phyloP scores from a whole-genome alignment of 2,888 invertebrate species.

The Trimorus sp. region DNA sequence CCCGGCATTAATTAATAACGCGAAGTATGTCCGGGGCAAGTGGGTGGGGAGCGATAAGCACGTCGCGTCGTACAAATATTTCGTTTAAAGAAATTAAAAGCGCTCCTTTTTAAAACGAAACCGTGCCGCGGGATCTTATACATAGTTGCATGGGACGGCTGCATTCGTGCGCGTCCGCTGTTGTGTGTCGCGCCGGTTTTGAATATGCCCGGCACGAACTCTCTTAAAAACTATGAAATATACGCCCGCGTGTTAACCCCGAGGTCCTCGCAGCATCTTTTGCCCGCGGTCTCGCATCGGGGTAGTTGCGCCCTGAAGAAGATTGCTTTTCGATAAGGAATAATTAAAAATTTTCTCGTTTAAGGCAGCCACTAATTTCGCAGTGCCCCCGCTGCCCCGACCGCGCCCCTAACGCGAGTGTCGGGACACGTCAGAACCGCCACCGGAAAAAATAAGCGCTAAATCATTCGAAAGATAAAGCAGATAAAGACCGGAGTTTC shows the following conservation, averaged over 20 bases:
- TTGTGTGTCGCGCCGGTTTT: slow-evolving; percentile 48
- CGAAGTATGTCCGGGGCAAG: no score
- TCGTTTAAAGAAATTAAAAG: no score
- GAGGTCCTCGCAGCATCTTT: slow-evolving; percentile 53
- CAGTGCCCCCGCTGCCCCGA: slow-evolving; percentile 70
- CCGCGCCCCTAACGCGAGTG: slow-evolving; percentile 63
- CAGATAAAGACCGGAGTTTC: slow-evolving; percentile 78
- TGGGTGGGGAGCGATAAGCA: no score
- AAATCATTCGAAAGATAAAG: slow-evolving; percentile 81
- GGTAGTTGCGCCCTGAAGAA: slow-evolving; percentile 69
- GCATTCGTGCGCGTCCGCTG: slow-evolving; percentile 24
- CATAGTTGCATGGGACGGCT: no score
- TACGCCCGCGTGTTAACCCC: slow-evolving; percentile 58
- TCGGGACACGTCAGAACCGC: slow-evolving; percentile 64
- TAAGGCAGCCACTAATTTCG: slow-evolving; percentile 81
- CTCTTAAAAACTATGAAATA: slow-evolving; percentile 64
- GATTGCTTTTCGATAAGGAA: slow-evolving; percentile 82
- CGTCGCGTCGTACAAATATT: no score
- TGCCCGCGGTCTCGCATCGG: slow-evolving; percentile 27
- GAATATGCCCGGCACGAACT: slow-evolving; percentile 59
- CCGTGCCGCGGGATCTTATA: no score
- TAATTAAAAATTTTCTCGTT: slow-evolving; percentile 82
- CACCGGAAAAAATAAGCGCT: slow-evolving; percentile 80
- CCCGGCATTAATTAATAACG: no score
- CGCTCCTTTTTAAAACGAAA: no score